Conservation (phyloP, 2,797 vertebrate genomes). For the Galagoides demidoff region DNA sequence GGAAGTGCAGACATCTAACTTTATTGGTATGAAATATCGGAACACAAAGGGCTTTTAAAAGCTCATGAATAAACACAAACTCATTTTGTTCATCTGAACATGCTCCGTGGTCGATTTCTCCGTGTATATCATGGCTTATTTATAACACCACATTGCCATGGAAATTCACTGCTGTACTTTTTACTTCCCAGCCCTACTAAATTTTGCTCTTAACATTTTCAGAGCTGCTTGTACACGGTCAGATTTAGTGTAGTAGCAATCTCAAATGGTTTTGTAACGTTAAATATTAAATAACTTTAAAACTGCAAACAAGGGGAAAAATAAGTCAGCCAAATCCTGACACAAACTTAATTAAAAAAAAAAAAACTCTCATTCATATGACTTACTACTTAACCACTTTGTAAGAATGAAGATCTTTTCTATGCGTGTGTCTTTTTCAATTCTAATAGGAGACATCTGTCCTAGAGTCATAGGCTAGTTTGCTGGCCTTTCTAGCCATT, state of each 20-base stretch:
- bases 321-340: constrained; percentile 69
- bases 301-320: constrained; percentile 76
- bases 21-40: constrained; percentile 46
- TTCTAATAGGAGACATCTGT: background rate
- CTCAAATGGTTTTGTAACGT: constrained; percentile 76
- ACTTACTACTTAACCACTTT: constrained; percentile 53
- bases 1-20: constrained; percentile 33
- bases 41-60: constrained; percentile 54
- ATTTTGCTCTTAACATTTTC: constrained; percentile 77
- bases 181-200: constrained; percentile 67
- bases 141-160: constrained; percentile 68
- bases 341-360: constrained; percentile 68
- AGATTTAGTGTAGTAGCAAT: constrained; percentile 75
- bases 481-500: constrained; percentile 9
- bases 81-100: constrained; percentile 69
- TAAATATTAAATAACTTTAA: constrained; percentile 84
- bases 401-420: constrained; percentile 6
- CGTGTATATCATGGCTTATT: constrained; percentile 74
- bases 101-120: constrained; percentile 67
- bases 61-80: constrained; percentile 61
- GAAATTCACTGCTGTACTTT: constrained; percentile 68
- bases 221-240: constrained; percentile 66
- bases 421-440: constrained; percentile 9
- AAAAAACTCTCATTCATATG: constrained; percentile 59
- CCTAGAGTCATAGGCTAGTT: background rate